phyloP scores from a whole-genome alignment of 2,113 vertebrate genomes.

The Brachyistius frenatus region DNA sequence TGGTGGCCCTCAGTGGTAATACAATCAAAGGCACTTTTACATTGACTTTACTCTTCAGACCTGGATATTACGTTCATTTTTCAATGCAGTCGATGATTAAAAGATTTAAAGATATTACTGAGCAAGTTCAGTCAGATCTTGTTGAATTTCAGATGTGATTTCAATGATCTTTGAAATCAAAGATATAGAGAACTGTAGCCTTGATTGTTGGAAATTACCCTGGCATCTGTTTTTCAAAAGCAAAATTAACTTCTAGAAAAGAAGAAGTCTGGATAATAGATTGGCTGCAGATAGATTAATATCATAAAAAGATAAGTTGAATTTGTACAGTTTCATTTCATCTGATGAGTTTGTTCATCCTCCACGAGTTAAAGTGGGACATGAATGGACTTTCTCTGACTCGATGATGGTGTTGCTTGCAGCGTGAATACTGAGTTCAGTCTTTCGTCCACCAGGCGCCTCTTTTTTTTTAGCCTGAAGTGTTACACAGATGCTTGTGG shows the following conservation, averaged over 20 bases:
- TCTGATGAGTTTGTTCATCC: neutral
- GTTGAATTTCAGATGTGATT: too few relatives aligned
- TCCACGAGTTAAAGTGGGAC: slow-evolving; percentile 29
- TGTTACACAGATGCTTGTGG: slow-evolving; percentile 51
- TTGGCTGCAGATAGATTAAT: neutral
- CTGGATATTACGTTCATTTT: too few relatives aligned
- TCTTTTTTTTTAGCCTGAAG: slow-evolving; percentile 19
- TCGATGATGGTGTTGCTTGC: slow-evolving; percentile 44
- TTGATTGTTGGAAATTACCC: neutral
- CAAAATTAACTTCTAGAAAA: neutral
- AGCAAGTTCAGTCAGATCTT: too few relatives aligned
- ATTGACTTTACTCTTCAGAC: too few relatives aligned
- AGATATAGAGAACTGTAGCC: neutral
- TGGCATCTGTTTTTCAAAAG: neutral
- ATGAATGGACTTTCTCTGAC: slow-evolving; percentile 38
- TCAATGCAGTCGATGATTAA: too few relatives aligned
- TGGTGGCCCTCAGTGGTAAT: too few relatives aligned
- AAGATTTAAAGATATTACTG: too few relatives aligned
- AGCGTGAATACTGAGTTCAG: slow-evolving; percentile 20
- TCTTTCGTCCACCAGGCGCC: neutral
- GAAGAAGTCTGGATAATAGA: neutral
- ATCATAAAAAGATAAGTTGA: neutral
- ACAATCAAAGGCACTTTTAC: too few relatives aligned
- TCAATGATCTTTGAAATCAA: too few relatives aligned
- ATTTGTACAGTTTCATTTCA: neutral